Conservation (phyloP, 2,888 invertebrate genomes). For the Metalampra italica region DNA sequence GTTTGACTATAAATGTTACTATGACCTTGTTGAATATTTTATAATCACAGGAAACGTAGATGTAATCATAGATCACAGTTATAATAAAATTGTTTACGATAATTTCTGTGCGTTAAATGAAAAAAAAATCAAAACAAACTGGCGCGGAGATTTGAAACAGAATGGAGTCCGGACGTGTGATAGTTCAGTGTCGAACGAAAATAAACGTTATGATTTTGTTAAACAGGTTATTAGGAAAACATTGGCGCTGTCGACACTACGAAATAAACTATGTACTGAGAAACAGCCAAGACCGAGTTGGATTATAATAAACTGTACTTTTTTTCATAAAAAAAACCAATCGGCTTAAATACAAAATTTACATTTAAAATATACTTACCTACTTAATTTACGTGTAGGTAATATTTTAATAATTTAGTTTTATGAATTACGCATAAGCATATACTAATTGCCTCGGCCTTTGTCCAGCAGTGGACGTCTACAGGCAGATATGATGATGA, state of each 20-base stretch:
- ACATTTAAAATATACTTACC: too few species aligned
- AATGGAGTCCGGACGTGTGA: constrained; percentile 70
- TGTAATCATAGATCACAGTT: too few species aligned
- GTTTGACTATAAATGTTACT: too few species aligned
- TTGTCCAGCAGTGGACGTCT: too few species aligned
- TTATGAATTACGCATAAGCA: too few species aligned
- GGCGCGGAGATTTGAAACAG: constrained; percentile 67
- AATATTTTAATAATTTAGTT: too few species aligned
- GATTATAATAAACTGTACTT: background rate
- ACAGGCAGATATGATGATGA: too few species aligned
- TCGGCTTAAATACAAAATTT: too few species aligned
- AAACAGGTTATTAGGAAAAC: constrained; percentile 73
- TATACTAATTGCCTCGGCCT: too few species aligned
- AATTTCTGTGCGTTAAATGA: constrained; percentile 53
- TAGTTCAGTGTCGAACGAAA: constrained; percentile 67
- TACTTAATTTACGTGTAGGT: too few species aligned
- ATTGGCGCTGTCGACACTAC: constrained; percentile 57
- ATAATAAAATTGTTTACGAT: constrained; percentile 27
- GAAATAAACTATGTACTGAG: constrained; percentile 47
- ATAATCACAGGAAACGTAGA: background rate
- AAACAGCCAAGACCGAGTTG: constrained; percentile 32
- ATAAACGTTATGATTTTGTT: constrained; percentile 72
- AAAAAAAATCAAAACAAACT: constrained; percentile 68
- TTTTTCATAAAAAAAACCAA: background rate
- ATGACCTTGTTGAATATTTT: background rate